Evolutionary conservation across 2,797 vertebrate genomes (phyloP).

Genomic region (Chromobotia macracanthus): DNA sequence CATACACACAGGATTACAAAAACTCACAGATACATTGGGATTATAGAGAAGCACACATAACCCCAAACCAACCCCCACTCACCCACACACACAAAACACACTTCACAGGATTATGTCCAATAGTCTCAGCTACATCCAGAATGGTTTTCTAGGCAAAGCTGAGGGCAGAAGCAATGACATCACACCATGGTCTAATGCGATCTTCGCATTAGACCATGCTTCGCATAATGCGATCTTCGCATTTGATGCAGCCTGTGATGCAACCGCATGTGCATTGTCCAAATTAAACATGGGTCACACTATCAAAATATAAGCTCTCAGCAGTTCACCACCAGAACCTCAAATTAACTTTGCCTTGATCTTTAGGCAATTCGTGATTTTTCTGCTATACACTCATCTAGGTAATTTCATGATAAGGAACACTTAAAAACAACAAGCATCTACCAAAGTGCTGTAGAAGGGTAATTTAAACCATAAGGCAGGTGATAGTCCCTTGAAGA

Average conservation of each 20-base stretch:
- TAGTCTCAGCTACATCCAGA: conserved; percentile 51
- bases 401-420: no score
- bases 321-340: background rate
- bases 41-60: conserved; percentile 48
- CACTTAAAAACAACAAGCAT: no score
- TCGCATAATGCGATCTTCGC: no score
- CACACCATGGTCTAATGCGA: conserved; percentile 39
- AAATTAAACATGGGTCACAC: background rate
- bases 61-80: background rate
- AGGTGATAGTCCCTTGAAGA: background rate
- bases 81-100: conserved; percentile 33
- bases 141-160: conserved; percentile 58
- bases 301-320: background rate
- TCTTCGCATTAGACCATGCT: no score
- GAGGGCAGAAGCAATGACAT: conserved; percentile 52
- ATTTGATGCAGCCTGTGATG: conserved; percentile 28
- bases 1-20: conserved; percentile 35
- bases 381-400: no score
- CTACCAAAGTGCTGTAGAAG: no score
- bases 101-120: conserved; percentile 55
- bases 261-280: background rate
- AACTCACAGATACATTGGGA: conserved; percentile 38
- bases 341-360: background rate
- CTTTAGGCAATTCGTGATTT: background rate
- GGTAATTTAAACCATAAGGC: no score